These are phyloP conservation scores for Trisateles emortualis DNA, from an alignment of 2,888 invertebrate species.

Conservation along the genomic window DNA sequence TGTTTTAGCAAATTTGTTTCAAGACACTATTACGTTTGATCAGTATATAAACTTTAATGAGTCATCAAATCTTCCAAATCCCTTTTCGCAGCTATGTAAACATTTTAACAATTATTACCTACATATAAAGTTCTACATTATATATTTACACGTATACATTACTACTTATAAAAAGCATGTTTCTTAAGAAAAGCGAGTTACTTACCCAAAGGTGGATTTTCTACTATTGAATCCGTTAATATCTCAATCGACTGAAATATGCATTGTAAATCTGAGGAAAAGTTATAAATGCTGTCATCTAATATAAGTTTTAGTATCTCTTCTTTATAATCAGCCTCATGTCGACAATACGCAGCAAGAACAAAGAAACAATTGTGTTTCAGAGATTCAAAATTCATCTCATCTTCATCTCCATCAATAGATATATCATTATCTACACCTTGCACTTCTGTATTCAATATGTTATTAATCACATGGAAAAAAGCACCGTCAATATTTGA, in stretches of 20 bases:
- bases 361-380: constrained; percentile 68
- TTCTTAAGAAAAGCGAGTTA: not conserved
- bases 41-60: too few species aligned
- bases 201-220: constrained; percentile 70
- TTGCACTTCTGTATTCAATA: constrained; percentile 59
- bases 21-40: too few species aligned
- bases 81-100: too few species aligned
- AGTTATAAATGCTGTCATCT: constrained; percentile 69
- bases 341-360: constrained; percentile 73
- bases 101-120: too few species aligned
- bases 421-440: constrained; percentile 59
- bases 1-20: too few species aligned
- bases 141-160: not conserved
- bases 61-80: too few species aligned
- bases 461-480: constrained; percentile 67
- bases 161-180: not conserved
- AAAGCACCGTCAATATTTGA: constrained; percentile 60
- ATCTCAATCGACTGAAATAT: constrained; percentile 68
- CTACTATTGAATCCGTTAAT: constrained; percentile 56
- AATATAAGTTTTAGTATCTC: constrained; percentile 73
- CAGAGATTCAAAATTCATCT: constrained; percentile 60
- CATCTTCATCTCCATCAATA: constrained; percentile 66
- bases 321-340: constrained; percentile 59
- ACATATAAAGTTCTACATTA: not conserved
- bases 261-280: constrained; percentile 62